Evolutionary conservation across 1,140 invertebrate genomes (phyloP).

Genomic region (Asobara japonica): DNA sequence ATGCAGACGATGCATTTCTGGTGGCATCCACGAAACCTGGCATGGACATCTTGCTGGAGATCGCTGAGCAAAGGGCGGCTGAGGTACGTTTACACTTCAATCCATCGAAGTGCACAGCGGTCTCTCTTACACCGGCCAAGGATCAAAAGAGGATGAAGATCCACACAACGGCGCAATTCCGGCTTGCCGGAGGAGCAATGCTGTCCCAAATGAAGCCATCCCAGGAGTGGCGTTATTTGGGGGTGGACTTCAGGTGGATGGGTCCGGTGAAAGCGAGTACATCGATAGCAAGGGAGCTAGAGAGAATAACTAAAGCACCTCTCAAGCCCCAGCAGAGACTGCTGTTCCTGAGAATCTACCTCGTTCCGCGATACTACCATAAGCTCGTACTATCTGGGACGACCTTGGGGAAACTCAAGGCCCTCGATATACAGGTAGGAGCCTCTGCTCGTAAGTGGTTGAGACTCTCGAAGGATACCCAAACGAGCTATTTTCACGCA

Average conservation of each 20-base stretch:
- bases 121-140: conserved; percentile 45
- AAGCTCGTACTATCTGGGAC: conserved; percentile 20
- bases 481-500: conserved; percentile 37
- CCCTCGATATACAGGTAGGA: conserved; percentile 15
- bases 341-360: no score
- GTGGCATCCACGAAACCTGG: conserved; percentile 46
- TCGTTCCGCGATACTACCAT: no score
- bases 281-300: not conserved
- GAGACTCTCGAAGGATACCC: conserved; percentile 32
- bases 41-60: conserved; percentile 31
- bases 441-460: conserved; percentile 34
- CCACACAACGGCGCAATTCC: not conserved
- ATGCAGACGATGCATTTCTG: conserved; percentile 60
- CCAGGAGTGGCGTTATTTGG: conserved; percentile 25
- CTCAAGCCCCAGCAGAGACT: conserved; percentile 51
- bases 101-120: conserved; percentile 48
- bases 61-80: conserved; percentile 15
- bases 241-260: conserved; percentile 11
- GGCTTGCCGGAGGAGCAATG: not conserved
- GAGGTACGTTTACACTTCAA: conserved; percentile 49
- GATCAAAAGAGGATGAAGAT: conserved; percentile 30
- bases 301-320: conserved; percentile 36
- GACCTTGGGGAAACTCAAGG: conserved; percentile 16
- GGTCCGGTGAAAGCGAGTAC: not conserved
- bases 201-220: not conserved